phyloP scores from a whole-genome alignment of 2,113 vertebrate species.

The Ahaetulla prasina region DNA sequence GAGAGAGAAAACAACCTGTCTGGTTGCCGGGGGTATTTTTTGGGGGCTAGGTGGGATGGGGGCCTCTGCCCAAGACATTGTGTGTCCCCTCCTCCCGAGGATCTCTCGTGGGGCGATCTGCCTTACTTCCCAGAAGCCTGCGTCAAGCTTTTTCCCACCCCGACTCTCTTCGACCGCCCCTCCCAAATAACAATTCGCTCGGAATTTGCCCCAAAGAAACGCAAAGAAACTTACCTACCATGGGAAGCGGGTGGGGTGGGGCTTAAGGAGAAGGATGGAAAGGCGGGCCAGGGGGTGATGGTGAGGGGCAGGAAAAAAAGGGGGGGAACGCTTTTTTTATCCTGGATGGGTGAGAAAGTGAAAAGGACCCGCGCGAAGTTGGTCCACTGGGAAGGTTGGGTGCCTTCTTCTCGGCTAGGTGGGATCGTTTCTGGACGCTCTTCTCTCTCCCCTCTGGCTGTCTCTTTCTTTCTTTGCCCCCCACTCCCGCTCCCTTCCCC shows the following conservation, averaged over 20 bases:
- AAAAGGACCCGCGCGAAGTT: neutral
- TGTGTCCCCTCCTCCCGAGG: neutral
- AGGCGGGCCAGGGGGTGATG: neutral
- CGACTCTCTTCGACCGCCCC: too few species aligned
- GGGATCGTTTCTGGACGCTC: neutral
- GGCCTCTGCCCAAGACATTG: neutral
- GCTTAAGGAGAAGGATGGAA: neutral
- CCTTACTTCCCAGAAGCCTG: neutral
- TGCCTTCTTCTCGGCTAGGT: neutral
- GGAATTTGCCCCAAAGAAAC: neutral
- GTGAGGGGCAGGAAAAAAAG: too few species aligned
- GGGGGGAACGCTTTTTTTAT: accelerated
- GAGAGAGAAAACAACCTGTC: neutral
- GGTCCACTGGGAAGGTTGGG: neutral
- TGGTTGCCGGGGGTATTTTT: neutral
- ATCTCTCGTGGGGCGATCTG: neutral
- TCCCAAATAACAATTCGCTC: neutral
- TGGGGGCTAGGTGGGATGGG: neutral
- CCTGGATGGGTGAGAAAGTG: neutral
- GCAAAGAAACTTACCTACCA: neutral
- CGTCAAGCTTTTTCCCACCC: neutral
- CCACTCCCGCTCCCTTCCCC: neutral
- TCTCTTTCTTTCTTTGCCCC: neutral
- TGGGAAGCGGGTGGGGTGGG: neutral
- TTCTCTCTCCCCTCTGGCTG: neutral